Percentiles rank a stretch among this genome's conserved stretches.
Evolutionary conservation across 2,113 vertebrate species (phyloP).

Genomic region (human (Homo sapiens)): DNA sequence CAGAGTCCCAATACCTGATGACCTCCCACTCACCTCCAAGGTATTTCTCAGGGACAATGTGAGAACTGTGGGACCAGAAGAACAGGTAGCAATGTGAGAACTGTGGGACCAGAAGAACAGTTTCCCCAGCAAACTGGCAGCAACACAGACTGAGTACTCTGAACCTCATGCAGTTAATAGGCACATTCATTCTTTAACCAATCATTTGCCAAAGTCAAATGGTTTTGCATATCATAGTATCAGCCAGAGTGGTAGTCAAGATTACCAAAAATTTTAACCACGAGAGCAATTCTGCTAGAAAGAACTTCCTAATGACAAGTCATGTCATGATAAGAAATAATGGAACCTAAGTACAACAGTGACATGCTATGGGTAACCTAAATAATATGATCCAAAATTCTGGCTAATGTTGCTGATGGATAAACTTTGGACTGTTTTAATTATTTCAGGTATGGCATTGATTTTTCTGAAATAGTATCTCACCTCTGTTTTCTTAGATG

Average conservation of each 20-base stretch:
- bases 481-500: slow-evolving; percentile 20
- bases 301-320: slow-evolving; percentile 11
- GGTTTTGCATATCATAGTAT: slow-evolving; percentile 2
- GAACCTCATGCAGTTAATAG: background rate
- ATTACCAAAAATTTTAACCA: slow-evolving; percentile 41
- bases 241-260: background rate
- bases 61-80: background rate
- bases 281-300: background rate
- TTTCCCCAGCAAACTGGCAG: background rate
- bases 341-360: background rate
- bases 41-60: background rate
- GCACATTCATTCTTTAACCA: slow-evolving; percentile 7
- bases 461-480: slow-evolving; percentile 13
- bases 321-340: background rate
- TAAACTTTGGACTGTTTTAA: background rate
- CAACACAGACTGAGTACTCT: background rate
- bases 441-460: background rate
- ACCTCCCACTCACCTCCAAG: background rate
- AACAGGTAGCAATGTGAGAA: background rate
- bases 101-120: background rate
- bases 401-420: background rate
- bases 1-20: background rate
- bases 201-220: background rate
- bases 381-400: slow-evolving; percentile 16
- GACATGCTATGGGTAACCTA: slow-evolving; percentile 3